Percentiles rank a stretch among this genome's conserved stretches.
phyloP scores from a whole-genome alignment of 2,797 vertebrate genomes.

The Nyctibius grandis region DNA sequence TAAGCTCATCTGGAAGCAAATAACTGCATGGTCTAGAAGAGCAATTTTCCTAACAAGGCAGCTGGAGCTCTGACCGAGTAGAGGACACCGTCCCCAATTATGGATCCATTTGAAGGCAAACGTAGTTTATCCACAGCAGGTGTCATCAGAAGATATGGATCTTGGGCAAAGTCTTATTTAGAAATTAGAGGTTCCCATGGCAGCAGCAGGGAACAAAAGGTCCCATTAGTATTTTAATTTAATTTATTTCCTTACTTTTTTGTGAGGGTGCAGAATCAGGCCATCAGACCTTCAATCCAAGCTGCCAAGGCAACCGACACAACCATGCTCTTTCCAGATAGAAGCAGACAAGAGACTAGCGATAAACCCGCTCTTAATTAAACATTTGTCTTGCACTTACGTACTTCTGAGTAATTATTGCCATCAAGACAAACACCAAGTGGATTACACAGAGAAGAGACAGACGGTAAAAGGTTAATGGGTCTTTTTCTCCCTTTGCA shows the following conservation, averaged over 20 bases:
- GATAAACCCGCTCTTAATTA: constrained; percentile 30
- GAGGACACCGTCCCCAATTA: fast-evolving
- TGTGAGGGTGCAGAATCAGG: not conserved
- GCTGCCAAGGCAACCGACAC: not conserved
- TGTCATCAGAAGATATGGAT: fast-evolving
- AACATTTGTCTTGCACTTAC: constrained; percentile 39
- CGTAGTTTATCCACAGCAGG: not conserved
- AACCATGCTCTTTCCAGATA: not conserved
- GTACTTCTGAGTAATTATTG: not conserved
- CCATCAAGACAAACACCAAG: constrained; percentile 40
- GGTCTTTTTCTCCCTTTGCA: not conserved
- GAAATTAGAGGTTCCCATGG: not conserved
- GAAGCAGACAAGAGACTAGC: constrained; percentile 34
- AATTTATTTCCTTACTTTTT: not conserved
- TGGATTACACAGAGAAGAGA: not conserved
- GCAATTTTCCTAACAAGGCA: not conserved
- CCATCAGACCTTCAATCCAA: not conserved
- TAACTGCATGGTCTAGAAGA: not conserved
- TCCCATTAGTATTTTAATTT: not conserved
- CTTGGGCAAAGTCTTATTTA: not conserved
- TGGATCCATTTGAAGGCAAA: not conserved
- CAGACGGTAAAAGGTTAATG: not conserved
- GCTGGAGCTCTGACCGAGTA: too few species aligned
- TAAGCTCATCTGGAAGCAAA: not conserved
- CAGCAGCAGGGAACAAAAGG: not conserved